phyloP scores from a whole-genome alignment of 2,113 vertebrate species.

The Pituophis catenifer region DNA sequence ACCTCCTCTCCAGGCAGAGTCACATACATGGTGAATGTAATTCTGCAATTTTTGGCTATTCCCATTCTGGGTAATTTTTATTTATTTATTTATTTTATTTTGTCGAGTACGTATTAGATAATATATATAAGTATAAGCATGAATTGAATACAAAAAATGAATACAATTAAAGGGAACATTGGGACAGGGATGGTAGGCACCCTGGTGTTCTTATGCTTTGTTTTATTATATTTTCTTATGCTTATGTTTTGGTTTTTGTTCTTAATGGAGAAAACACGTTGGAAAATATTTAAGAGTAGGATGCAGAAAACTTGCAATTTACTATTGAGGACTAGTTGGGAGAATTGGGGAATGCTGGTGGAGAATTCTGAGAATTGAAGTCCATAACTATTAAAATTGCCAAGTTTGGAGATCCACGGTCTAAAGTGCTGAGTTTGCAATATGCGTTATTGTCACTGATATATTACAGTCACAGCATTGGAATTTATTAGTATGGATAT shows the following conservation, averaged over 20 bases:
- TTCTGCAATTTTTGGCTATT: background rate
- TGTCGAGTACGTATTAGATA: too few species aligned
- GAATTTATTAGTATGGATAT: background rate
- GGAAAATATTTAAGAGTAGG: background rate
- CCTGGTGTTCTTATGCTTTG: too few species aligned
- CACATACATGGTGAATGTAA: background rate
- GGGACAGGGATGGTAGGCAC: too few species aligned
- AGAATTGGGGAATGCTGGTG: background rate
- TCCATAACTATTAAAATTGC: background rate
- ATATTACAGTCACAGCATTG: background rate
- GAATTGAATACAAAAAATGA: too few species aligned
- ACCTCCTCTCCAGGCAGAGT: background rate
- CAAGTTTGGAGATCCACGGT: background rate
- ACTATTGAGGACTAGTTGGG: background rate
- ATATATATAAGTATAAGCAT: too few species aligned
- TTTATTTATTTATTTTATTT: too few species aligned
- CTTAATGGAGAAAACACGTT: background rate
- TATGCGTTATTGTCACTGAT: background rate
- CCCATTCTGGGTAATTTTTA: background rate
- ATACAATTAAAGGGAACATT: too few species aligned
- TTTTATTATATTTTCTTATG: too few species aligned
- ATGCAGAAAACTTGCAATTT: background rate
- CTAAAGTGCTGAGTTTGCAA: background rate
- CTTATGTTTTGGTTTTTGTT: background rate
- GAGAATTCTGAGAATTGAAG: background rate